A percentile compares a stretch with the other conserved stretches of the same genome.
Evolutionary conservation across 2,888 invertebrate genomes (phyloP).

Genomic region (Heterodera filipjevi): DNA sequence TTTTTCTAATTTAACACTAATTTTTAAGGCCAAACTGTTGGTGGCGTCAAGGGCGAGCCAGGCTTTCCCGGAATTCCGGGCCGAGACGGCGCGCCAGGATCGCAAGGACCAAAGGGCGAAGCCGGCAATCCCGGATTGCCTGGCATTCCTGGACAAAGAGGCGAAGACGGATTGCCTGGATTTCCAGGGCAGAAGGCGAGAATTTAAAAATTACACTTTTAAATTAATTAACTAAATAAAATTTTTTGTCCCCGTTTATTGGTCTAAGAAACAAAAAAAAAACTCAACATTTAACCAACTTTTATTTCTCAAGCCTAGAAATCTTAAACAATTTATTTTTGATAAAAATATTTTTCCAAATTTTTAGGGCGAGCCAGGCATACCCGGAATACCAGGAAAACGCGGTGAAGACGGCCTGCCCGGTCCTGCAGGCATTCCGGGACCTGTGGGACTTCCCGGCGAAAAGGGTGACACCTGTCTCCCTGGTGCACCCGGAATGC

Average conservation of each 20-base stretch:
- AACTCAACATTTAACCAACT: no score
- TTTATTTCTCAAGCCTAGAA: no score
- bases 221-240: no score
- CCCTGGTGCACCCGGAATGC: conserved; percentile 61
- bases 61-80: conserved; percentile 30
- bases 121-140: conserved; percentile 57
- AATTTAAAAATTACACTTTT: not conserved
- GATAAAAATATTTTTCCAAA: not conserved
- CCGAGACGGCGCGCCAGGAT: conserved; percentile 54
- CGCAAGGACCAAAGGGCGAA: conserved; percentile 62
- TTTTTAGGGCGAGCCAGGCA: conserved; percentile 54
- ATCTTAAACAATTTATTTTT: no score
- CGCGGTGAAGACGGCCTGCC: conserved; percentile 24
- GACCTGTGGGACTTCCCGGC: conserved; percentile 57
- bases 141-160: conserved; percentile 63
- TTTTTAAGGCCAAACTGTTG: conserved; percentile 32
- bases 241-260: no score
- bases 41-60: conserved; percentile 49
- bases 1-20: conserved; percentile 9
- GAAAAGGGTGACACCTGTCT: conserved; percentile 43
- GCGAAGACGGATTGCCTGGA: conserved; percentile 74
- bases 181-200: conserved; percentile 67
- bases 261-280: no score
- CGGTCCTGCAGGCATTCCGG: conserved; percentile 59
- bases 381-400: conserved; percentile 55